phyloP scores from a whole-genome alignment of 2,888 invertebrate genomes.

The Pollenia griseotomentosa region DNA sequence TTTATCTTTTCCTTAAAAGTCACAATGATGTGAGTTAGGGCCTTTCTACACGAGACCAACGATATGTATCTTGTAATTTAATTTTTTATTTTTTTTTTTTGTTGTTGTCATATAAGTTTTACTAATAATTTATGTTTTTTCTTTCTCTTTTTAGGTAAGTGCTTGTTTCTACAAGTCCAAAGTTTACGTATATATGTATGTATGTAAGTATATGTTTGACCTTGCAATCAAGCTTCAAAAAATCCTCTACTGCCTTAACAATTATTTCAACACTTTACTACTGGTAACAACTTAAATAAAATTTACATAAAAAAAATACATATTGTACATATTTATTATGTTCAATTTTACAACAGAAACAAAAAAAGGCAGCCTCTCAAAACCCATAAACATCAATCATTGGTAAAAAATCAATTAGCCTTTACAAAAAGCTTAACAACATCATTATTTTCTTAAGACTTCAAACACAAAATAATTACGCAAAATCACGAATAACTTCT shows the following conservation, averaged over 20 bases:
- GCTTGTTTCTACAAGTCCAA: not conserved
- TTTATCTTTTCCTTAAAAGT: too few species aligned
- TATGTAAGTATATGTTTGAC: not conserved
- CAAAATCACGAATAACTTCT: constrained; percentile 64
- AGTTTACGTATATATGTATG: not conserved
- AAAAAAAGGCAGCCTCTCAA: constrained; percentile 4
- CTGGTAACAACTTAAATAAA: constrained; percentile 36
- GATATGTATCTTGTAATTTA: not conserved
- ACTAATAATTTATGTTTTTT: not conserved
- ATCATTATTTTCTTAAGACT: constrained; percentile 13
- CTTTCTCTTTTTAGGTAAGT: constrained; percentile 69
- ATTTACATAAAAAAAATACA: not conserved
- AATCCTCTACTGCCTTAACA: constrained; percentile 18
- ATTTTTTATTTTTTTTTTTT: not conserved
- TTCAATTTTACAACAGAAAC: not conserved
- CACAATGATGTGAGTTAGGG: too few species aligned
- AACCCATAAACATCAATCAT: constrained; percentile 58
- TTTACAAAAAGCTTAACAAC: constrained; percentile 30
- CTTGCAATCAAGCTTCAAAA: constrained; percentile 3
- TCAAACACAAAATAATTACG: constrained; percentile 57
- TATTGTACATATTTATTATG: too few species aligned
- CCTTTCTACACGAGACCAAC: too few species aligned
- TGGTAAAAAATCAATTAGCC: constrained; percentile 68
- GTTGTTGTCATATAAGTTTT: not conserved
- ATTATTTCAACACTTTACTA: constrained; percentile 27